Percentiles rank a stretch among this genome's conserved stretches.
These are phyloP conservation scores for Calonectris borealis DNA, from an alignment of 2,113 vertebrate genomes.

Conservation along the genomic window DNA sequence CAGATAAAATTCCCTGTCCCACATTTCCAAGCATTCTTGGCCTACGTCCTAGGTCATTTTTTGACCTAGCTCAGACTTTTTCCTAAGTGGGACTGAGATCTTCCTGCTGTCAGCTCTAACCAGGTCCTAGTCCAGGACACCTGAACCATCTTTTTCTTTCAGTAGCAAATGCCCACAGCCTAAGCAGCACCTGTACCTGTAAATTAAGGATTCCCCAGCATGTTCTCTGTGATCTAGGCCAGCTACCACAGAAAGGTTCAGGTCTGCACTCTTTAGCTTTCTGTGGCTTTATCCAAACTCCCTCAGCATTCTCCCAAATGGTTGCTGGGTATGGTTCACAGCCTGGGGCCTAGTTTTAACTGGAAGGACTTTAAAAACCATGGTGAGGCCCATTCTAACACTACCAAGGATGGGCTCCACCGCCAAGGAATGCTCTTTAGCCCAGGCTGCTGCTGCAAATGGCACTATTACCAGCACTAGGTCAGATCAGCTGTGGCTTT, in stretches of 20 bases:
- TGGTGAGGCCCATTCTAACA: not conserved
- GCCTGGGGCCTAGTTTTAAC: not conserved
- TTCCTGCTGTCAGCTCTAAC: not conserved
- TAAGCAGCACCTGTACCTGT: not conserved
- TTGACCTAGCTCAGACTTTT: not conserved
- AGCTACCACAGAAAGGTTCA: not conserved
- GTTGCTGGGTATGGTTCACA: not conserved
- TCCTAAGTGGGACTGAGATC: not conserved
- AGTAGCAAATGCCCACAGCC: not conserved
- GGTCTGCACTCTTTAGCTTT: not conserved
- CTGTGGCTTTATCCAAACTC: not conserved
- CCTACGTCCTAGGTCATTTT: not conserved
- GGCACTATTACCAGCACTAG: accelerated
- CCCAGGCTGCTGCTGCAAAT: not conserved
- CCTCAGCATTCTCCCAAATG: not conserved
- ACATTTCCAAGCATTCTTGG: not conserved
- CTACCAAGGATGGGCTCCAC: no score
- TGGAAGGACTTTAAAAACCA: not conserved
- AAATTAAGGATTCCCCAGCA: not conserved
- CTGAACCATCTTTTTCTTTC: not conserved
- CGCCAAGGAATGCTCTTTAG: not conserved
- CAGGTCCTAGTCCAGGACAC: not conserved
- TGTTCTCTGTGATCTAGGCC: accelerated
- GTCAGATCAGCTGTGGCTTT: not conserved
- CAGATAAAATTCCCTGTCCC: not conserved